These are phyloP conservation scores for Eulemur mongoz DNA, from an alignment of 2,797 vertebrate genomes.

Conservation along the genomic window DNA sequence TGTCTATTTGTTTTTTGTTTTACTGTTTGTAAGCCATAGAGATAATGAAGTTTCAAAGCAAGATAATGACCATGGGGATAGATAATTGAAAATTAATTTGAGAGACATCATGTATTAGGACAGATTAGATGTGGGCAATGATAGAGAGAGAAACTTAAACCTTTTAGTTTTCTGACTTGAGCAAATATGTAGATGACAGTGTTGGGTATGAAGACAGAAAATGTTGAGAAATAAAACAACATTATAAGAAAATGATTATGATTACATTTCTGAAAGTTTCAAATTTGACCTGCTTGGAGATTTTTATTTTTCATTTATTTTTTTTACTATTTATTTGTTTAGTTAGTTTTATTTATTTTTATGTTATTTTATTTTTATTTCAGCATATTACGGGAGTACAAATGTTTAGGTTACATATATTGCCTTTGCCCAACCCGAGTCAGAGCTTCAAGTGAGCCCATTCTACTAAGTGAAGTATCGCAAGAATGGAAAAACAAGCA, in stretches of 20 bases:
- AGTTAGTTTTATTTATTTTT: too few species aligned
- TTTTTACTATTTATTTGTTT: too few species aligned
- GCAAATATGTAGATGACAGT: not conserved
- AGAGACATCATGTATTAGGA: not conserved
- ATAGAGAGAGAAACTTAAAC: not conserved
- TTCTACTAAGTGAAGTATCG: too few species aligned
- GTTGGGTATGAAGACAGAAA: not conserved
- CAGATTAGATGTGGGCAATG: not conserved
- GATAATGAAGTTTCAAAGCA: not conserved
- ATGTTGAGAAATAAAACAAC: not conserved
- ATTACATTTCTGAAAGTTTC: not conserved
- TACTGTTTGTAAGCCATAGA: not conserved
- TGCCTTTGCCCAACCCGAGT: too few species aligned
- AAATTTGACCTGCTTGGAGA: not conserved
- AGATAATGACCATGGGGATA: not conserved
- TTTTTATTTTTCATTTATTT: not conserved
- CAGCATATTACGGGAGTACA: too few species aligned
- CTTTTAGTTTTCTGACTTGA: not conserved
- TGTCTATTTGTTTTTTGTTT: not conserved
- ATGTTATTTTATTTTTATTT: too few species aligned
- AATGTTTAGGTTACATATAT: too few species aligned
- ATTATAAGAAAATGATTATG: not conserved
- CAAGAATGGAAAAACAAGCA: too few species aligned
- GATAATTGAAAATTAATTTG: not conserved
- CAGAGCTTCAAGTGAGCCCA: too few species aligned